Percentiles rank a stretch among this genome's conserved stretches.
Conservation (phyloP, 1,140 invertebrate species). For the Drosophila biarmipes region DNA sequence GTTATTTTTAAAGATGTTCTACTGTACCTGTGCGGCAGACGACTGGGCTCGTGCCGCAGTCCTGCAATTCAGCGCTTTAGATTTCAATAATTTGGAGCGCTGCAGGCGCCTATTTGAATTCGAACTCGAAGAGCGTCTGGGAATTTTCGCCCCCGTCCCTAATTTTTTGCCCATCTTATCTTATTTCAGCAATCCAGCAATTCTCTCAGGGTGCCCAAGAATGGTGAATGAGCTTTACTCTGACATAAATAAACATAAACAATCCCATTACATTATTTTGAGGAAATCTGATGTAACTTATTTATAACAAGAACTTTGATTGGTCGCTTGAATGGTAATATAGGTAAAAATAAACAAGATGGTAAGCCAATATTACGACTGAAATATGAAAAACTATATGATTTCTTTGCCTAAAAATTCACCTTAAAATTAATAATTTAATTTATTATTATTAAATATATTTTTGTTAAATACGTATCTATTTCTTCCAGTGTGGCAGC, state of each 20-base stretch:
- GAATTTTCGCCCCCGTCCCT: constrained; percentile 4
- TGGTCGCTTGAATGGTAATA: background rate
- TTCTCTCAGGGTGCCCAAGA: background rate
- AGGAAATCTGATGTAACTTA: no score
- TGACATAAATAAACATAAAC: background rate
- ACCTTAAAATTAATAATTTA: no score
- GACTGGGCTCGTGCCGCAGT: constrained; percentile 88
- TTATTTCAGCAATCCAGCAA: background rate
- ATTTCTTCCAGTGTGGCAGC: constrained; percentile 15
- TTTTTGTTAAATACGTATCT: background rate
- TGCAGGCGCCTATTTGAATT: constrained; percentile 21
- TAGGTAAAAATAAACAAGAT: no score
- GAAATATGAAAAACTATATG: no score
- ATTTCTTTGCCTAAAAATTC: no score
- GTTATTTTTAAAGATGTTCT: background rate
- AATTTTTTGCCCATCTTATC: constrained; percentile 8
- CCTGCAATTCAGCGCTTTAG: constrained; percentile 87
- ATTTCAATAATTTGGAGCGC: constrained; percentile 86
- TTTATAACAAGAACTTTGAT: no score
- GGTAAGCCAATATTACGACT: no score
- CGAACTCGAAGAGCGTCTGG: constrained; percentile 34
- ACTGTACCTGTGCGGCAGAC: constrained; percentile 1
- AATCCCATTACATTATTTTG: no score
- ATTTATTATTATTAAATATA: background rate
- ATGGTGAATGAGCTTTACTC: background rate